A percentile compares a stretch with the other conserved stretches of the same genome.
phyloP scores from a whole-genome alignment of 1,140 invertebrate genomes.

The Drosophila repleta region DNA sequence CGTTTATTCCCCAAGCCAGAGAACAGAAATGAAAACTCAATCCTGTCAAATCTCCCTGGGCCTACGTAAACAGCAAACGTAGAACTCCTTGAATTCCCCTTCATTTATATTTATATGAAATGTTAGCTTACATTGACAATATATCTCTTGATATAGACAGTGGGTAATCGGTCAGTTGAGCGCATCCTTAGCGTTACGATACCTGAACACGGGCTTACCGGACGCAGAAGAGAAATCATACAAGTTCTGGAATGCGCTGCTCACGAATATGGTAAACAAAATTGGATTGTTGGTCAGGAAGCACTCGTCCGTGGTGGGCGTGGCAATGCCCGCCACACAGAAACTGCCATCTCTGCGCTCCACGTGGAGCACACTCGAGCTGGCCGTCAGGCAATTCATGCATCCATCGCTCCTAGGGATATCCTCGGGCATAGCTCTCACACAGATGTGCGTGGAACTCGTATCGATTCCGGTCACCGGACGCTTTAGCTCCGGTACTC shows the following conservation, averaged over 20 bases:
- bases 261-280: slow-evolving; percentile 22
- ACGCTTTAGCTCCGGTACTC: neutral
- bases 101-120: too few species aligned
- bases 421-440: neutral
- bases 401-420: neutral
- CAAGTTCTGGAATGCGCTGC: too few species aligned
- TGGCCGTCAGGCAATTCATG: slow-evolving; percentile 23
- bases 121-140: too few species aligned
- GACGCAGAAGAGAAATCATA: too few species aligned
- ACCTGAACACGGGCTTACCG: too few species aligned
- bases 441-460: slow-evolving; percentile 10
- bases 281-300: neutral
- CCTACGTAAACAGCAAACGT: too few species aligned
- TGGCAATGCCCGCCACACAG: slow-evolving; percentile 46
- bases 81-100: too few species aligned
- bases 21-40: neutral
- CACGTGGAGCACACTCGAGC: slow-evolving; percentile 37
- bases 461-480: neutral
- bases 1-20: neutral
- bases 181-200: too few species aligned
- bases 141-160: too few species aligned
- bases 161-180: too few species aligned
- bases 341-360: neutral
- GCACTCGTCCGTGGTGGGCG: slow-evolving; percentile 39
- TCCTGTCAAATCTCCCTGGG: neutral